Evolutionary conservation across 2,113 vertebrate species (phyloP).

Genomic region (Ctenodactylus gundi): DNA sequence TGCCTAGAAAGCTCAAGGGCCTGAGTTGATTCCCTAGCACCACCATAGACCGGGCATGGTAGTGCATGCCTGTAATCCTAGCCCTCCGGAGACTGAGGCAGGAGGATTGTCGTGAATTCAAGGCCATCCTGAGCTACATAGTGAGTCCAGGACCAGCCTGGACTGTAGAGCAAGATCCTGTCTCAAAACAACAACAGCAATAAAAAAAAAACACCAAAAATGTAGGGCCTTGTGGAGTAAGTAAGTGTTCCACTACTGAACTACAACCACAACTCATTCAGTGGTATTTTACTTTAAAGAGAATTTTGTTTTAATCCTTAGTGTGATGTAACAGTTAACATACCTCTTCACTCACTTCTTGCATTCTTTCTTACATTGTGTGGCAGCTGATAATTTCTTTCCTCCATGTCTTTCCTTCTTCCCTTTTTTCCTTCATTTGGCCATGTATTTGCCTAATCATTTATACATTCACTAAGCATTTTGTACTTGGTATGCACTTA

Average conservation of each 20-base stretch:
- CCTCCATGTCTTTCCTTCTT: background rate
- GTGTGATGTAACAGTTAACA: slow-evolving; percentile 2
- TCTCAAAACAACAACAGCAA: too few relatives aligned
- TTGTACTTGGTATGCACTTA: slow-evolving; percentile 17
- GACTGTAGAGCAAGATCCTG: too few relatives aligned
- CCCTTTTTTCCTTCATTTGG: background rate
- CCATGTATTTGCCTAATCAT: background rate
- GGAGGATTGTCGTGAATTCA: too few relatives aligned
- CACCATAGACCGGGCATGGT: too few relatives aligned
- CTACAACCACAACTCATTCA: background rate
- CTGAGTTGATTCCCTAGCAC: too few relatives aligned
- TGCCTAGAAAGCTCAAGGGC: too few relatives aligned
- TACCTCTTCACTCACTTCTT: background rate
- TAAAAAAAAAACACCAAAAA: too few relatives aligned
- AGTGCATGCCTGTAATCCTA: too few relatives aligned
- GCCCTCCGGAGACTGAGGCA: too few relatives aligned
- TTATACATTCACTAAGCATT: slow-evolving; percentile 14
- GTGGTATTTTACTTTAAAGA: background rate
- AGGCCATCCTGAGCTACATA: too few relatives aligned
- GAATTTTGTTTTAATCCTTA: slow-evolving; percentile 36
- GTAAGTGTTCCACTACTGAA: background rate
- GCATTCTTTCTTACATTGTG: background rate
- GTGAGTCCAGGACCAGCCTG: too few relatives aligned
- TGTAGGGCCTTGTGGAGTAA: background rate
- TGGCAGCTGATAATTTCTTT: background rate